Percentiles rank a stretch among this genome's conserved stretches.
These are phyloP conservation scores for Diacarnus erythraeanus DNA, from an alignment of 37 sponge, comb jelly and placozoan species.

Conservation along the genomic window DNA sequence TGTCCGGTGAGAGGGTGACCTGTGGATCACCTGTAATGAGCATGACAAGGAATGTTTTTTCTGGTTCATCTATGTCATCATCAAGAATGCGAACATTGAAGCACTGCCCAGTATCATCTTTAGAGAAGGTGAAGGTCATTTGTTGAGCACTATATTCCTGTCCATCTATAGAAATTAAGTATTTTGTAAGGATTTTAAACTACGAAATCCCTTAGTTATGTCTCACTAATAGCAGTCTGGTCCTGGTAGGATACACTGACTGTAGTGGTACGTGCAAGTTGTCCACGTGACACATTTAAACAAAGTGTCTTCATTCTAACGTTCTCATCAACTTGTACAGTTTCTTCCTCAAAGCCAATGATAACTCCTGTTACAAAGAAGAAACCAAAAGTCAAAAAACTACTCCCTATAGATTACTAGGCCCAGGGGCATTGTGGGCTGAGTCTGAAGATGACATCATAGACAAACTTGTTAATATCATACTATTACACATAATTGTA, in stretches of 20 bases:
- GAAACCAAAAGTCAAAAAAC: too few relatives aligned
- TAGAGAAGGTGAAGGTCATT: too few relatives aligned
- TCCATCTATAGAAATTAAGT: too few relatives aligned
- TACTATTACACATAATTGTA: too few relatives aligned
- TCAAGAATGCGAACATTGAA: background rate
- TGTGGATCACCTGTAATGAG: slow-evolving; percentile 7
- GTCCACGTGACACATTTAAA: background rate
- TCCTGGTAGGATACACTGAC: background rate
- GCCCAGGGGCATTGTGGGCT: too few relatives aligned
- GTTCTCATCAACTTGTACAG: background rate
- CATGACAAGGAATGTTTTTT: background rate
- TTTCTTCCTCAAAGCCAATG: background rate
- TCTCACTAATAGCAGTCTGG: slow-evolving; percentile 10
- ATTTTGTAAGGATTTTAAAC: background rate
- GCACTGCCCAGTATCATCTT: too few relatives aligned
- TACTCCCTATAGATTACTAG: too few relatives aligned
- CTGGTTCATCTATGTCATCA: background rate
- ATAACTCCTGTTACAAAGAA: slow-evolving; percentile 4
- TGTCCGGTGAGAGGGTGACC: background rate
- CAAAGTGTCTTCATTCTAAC: background rate
- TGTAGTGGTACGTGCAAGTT: background rate
- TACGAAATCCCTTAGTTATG: background rate
- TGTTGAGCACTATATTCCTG: too few relatives aligned
- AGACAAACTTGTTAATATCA: too few relatives aligned
- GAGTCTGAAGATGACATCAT: too few relatives aligned